These are phyloP conservation scores for Erinaceus europaeus DNA, from an alignment of 2,113 vertebrate species.

Conservation along the genomic window DNA sequence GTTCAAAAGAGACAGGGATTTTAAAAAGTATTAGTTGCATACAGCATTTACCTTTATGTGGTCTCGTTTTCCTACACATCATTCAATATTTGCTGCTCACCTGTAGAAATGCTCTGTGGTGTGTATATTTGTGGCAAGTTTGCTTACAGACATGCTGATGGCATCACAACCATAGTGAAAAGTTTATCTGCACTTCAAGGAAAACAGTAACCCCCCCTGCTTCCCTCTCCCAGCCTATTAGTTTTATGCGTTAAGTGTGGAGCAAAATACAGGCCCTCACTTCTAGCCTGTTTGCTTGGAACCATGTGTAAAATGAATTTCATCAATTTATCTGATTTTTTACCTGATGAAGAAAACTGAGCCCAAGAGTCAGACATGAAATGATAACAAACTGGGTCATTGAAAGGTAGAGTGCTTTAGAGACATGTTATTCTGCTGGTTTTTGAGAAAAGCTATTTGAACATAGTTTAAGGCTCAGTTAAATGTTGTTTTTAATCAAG, in stretches of 20 bases:
- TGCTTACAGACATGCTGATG: not conserved
- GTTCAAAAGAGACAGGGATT: not conserved
- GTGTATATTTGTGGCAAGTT: not conserved
- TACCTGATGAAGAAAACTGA: constrained; percentile 51
- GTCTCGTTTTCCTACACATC: constrained; percentile 11
- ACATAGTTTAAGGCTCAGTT: constrained; percentile 40
- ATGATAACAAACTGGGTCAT: constrained; percentile 39
- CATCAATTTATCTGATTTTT: constrained; percentile 43
- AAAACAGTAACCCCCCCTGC: not conserved
- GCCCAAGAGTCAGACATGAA: constrained; percentile 19
- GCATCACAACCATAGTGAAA: not conserved
- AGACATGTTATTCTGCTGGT: constrained; percentile 7
- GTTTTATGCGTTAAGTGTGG: not conserved
- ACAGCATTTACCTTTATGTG: not conserved
- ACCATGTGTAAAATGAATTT: constrained; percentile 26
- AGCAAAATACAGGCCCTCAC: not conserved
- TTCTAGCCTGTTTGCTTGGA: constrained; percentile 22
- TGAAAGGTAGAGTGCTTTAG: not conserved
- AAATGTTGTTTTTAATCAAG: constrained; percentile 43
- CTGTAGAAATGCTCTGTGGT: not conserved
- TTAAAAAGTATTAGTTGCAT: not conserved
- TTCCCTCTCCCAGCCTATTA: too few relatives aligned
- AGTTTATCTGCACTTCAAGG: not conserved
- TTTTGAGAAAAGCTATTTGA: constrained; percentile 39
- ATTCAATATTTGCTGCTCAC: constrained; percentile 7